phyloP scores from a whole-genome alignment of 2,797 vertebrate species.

The Pipistrellus nathusii region DNA sequence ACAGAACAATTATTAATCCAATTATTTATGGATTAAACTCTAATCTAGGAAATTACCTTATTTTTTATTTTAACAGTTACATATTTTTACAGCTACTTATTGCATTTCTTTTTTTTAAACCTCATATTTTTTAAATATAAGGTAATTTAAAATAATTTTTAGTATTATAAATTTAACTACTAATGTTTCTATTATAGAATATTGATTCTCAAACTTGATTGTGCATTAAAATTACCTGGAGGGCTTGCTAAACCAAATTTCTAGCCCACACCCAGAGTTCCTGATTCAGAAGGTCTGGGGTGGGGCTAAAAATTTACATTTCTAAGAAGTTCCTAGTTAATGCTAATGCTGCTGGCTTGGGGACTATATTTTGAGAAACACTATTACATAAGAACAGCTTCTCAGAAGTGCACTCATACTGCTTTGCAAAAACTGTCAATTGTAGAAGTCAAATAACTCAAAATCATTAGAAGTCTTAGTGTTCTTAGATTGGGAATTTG shows the following conservation, averaged over 20 bases:
- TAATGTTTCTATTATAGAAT: slow-evolving; percentile 13
- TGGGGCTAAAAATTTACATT: slow-evolving; percentile 26
- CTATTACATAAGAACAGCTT: neutral
- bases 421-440: slow-evolving; percentile 56
- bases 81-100: neutral
- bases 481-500: slow-evolving; percentile 47
- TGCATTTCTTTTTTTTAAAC: neutral
- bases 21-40: slow-evolving; percentile 46
- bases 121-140: neutral
- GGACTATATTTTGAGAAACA: slow-evolving; percentile 19
- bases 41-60: slow-evolving; percentile 12
- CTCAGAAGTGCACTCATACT: neutral
- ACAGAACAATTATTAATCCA: neutral
- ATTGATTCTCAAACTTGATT: neutral
- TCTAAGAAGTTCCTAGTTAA: neutral
- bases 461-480: slow-evolving; percentile 52
- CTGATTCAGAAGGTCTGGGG: neutral
- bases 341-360: neutral
- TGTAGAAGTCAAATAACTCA: neutral
- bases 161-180: slow-evolving; percentile 2
- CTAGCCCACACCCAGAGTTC: neutral
- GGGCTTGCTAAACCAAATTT: slow-evolving; percentile 6
- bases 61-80: neutral
- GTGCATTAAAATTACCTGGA: neutral
- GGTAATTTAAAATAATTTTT: neutral